Conservation (phyloP, 2,113 vertebrate genomes). For the Monarcha castaneiventris region DNA sequence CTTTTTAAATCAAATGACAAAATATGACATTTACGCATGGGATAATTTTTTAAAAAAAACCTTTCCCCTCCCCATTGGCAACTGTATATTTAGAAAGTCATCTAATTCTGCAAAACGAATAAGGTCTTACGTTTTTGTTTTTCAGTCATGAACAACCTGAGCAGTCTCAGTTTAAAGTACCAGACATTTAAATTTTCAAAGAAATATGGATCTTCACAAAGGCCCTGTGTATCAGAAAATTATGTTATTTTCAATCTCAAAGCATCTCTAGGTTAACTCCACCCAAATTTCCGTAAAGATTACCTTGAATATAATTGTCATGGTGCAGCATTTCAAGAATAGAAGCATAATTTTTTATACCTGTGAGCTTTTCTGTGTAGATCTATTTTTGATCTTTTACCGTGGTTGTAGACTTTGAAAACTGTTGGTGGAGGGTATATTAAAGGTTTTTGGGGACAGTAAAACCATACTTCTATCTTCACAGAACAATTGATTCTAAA, state of each 20-base stretch:
- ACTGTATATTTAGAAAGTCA: not conserved
- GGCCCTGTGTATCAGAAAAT: not conserved
- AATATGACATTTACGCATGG: not conserved
- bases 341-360: not conserved
- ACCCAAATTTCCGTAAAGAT: not conserved
- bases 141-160: not conserved
- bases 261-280: not conserved
- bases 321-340: not conserved
- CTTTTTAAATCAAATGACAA: not conserved
- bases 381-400: not conserved
- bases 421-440: not conserved
- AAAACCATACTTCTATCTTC: not conserved
- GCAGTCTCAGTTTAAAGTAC: not conserved
- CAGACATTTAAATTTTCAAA: not conserved
- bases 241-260: not conserved
- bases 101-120: not conserved
- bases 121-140: not conserved
- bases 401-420: not conserved
- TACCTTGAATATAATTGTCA: not conserved
- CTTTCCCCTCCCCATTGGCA: not conserved
- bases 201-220: not conserved
- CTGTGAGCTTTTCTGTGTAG: not conserved
- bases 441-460: not conserved
- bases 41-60: not conserved
- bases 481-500: not conserved